Percentiles rank a stretch among this genome's conserved stretches.
These are phyloP conservation scores for Cetonia aurata DNA, from an alignment of 2,888 invertebrate genomes.

Conservation along the genomic window DNA sequence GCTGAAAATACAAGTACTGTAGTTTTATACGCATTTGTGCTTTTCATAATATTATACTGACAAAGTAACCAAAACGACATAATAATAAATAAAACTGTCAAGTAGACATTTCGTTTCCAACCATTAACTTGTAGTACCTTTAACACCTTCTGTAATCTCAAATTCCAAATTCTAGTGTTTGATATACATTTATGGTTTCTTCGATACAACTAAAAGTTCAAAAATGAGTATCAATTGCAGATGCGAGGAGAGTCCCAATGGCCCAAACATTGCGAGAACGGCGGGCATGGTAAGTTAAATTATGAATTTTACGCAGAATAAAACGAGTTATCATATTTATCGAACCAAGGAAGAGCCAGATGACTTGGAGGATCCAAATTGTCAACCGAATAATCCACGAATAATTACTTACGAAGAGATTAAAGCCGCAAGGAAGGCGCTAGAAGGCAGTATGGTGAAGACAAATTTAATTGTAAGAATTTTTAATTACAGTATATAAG, in stretches of 20 bases:
- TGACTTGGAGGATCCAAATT: slow-evolving; percentile 61
- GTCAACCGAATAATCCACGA: slow-evolving; percentile 78
- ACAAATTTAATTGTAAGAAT: slow-evolving; percentile 70
- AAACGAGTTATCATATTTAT: neutral
- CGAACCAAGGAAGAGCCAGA: neutral
- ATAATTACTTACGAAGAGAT: slow-evolving; percentile 86
- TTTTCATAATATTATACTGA: too few relatives aligned
- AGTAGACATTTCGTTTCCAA: too few relatives aligned
- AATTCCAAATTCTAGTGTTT: too few relatives aligned
- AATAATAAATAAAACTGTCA: too few relatives aligned
- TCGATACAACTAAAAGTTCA: too few relatives aligned
- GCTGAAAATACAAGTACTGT: too few relatives aligned
- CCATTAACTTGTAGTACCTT: too few relatives aligned
- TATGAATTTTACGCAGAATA: neutral
- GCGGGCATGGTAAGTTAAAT: neutral
- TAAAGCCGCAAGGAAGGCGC: slow-evolving; percentile 90
- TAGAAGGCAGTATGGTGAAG: slow-evolving; percentile 86
- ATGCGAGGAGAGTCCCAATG: neutral
- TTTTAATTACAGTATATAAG: too few relatives aligned
- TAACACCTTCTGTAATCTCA: too few relatives aligned
- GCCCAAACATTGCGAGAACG: neutral
- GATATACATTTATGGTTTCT: too few relatives aligned
- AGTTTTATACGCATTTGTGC: too few relatives aligned
- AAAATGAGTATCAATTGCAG: neutral
- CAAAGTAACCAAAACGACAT: too few relatives aligned